Evolutionary conservation across 2,888 invertebrate genomes (phyloP).

Genomic region (Cantharis rufa): DNA sequence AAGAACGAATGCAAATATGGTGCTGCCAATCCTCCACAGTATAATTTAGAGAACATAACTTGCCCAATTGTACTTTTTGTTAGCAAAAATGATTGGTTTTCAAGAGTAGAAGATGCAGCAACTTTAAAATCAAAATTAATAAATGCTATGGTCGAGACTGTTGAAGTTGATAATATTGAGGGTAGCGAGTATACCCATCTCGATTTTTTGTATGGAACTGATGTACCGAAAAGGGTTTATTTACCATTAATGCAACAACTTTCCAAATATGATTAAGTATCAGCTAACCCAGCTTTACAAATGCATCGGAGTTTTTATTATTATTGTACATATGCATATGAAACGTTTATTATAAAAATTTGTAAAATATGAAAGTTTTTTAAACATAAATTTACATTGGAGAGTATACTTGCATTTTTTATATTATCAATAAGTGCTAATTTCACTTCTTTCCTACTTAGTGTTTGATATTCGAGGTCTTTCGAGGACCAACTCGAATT

Average conservation of each 20-base stretch:
- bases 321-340: neutral
- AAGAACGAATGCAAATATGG: neutral
- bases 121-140: neutral
- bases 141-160: neutral
- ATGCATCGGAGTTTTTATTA: too few relatives aligned
- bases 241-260: neutral
- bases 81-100: neutral
- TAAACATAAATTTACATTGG: neutral
- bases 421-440: too few relatives aligned
- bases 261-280: neutral
- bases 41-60: neutral
- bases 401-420: too few relatives aligned
- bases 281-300: too few relatives aligned
- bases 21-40: neutral
- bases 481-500: too few relatives aligned
- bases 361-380: neutral
- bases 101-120: neutral
- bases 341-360: neutral
- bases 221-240: neutral
- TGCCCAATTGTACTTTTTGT: neutral
- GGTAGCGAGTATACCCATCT: neutral
- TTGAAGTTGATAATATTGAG: neutral
- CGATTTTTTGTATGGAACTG: neutral
- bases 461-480: too few relatives aligned
- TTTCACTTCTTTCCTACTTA: too few relatives aligned